Base-by-base conservation (phyloP, 2,888 invertebrate species). In the Rotaria macrura region DNA sequence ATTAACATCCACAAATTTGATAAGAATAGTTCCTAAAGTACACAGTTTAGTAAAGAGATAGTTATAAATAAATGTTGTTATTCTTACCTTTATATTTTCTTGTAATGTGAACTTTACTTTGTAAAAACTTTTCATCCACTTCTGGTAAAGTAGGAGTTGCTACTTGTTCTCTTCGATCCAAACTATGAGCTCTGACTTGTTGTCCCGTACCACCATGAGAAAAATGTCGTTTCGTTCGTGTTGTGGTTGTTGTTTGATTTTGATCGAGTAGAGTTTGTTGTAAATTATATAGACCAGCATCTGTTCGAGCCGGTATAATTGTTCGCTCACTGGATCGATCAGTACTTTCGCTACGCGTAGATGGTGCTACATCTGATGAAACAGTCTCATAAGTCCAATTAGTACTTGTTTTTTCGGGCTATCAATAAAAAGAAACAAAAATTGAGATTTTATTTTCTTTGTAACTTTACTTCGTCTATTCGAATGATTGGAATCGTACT, bases 1-100 rank as follows among this genome's bases (percentile, higher is more conserved):
- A 79, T 43, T 79, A 14, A 79, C 79, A 79, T 79, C 79, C 25
- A 79, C 79, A 40, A 79, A 79, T 79, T 79, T 79, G n/a, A 79
- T 79, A 23, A 79, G 25, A 43, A 79, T 79, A 43, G 43, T 79
- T 43, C 79, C 79, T 79, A 43, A 25, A 79, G 20, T 47, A 23
- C 1, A 79, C 14, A 79, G 23, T 52, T 52, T 47, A 2, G 7
- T 4, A 52, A 52, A 20, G 23, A 52, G 4, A 52, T 23, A 3
- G 1, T 72, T n/a, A 20, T 17, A 4, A 23, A 38, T 38, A 40
- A 23, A 23, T 20, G 1, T 65, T 29, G 4, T 12, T 17, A 38
- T 4, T 72, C 23, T 72, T 79, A 79, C 79, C 79, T 79, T 79
- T 79, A 43, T 79, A 79, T 79, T 79, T 79, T 79, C 79, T 40